Conservation (phyloP, 2,113 vertebrate species). For the Hemiprocne comata region DNA sequence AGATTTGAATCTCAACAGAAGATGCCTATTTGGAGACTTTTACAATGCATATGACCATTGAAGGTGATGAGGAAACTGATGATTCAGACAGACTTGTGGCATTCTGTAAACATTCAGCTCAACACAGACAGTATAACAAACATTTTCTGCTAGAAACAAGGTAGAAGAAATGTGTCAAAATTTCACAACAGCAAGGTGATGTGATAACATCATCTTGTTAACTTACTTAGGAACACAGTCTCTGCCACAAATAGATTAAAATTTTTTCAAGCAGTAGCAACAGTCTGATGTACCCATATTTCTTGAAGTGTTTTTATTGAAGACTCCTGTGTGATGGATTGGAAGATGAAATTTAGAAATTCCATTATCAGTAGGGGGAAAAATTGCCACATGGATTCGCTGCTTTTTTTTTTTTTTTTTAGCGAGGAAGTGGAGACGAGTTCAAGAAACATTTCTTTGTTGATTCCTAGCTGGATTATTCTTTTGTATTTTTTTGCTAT, state of each 20-base stretch:
- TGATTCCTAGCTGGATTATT: neutral
- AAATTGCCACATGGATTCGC: neutral
- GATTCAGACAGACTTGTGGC: neutral
- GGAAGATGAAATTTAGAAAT: neutral
- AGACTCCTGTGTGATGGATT: neutral
- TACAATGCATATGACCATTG: neutral
- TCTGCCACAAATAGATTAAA: neutral
- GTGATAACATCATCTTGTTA: neutral
- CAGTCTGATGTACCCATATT: neutral
- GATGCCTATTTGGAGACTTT: neutral
- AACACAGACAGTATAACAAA: neutral
- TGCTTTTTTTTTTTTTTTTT: too few species aligned
- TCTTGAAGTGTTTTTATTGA: neutral
- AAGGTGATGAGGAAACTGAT: neutral
- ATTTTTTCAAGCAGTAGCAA: neutral
- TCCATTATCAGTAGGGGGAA: neutral
- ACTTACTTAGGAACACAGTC: neutral
- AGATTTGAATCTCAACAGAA: neutral
- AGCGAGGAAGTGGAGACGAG: accelerated
- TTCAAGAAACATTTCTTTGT: neutral
- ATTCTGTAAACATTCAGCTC: neutral
- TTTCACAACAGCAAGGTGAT: neutral
- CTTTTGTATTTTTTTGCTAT: neutral
- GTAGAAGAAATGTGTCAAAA: neutral
- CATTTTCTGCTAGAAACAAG: neutral